These are phyloP conservation scores for Rhagoletis pomonella DNA, from an alignment of 1,140 invertebrate genomes.

Conservation along the genomic window DNA sequence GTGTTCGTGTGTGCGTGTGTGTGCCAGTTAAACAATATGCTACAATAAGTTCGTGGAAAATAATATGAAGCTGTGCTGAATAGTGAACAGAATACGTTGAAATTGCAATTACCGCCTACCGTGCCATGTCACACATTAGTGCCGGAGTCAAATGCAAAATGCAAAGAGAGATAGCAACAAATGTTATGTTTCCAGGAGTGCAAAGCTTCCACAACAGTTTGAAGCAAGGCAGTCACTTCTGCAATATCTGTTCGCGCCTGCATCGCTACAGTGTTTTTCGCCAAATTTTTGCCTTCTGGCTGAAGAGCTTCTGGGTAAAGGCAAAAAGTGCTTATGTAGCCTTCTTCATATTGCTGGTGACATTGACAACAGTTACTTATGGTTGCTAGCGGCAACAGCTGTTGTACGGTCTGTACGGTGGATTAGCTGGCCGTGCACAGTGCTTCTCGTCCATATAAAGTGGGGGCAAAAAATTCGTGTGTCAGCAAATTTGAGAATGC, in stretches of 20 bases:
- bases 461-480: no score
- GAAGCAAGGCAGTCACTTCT: no score
- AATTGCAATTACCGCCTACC: conserved; percentile 25
- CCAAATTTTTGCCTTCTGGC: no score
- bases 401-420: neutral
- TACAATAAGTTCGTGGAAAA: neutral
- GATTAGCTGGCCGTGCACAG: no score
- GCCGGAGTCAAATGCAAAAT: neutral
- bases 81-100: neutral
- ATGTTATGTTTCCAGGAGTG: neutral
- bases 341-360: neutral
- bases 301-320: no score
- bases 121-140: neutral
- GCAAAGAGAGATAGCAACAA: neutral
- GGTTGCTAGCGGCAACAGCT: conserved; percentile 7
- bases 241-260: no score
- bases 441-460: no score
- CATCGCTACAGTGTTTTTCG: no score
- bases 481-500: no score
- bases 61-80: neutral
- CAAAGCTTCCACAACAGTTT: neutral
- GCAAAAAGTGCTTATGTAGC: no score
- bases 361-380: neutral
- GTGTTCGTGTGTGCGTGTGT: neutral
- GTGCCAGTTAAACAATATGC: neutral